Percentiles rank a stretch among this genome's conserved stretches.
These are phyloP conservation scores for Geotrypetes seraphini DNA, from an alignment of 2,797 vertebrate species.

Conservation along the genomic window DNA sequence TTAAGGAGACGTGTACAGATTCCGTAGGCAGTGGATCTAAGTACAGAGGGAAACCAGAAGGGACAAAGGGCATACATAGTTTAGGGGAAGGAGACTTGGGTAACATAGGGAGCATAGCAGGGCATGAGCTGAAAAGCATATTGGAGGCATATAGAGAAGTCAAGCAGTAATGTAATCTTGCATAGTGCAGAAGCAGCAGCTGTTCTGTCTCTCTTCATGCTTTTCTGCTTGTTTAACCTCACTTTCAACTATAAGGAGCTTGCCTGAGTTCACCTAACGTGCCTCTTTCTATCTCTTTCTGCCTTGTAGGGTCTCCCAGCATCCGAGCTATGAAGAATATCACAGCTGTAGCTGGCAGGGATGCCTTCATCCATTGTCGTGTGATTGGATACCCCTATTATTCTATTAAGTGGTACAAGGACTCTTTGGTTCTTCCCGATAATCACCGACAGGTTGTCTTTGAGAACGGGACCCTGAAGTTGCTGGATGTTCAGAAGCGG, in stretches of 20 bases:
- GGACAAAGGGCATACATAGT: too few relatives aligned
- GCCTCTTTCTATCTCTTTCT: constrained; percentile 26
- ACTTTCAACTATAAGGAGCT: neutral
- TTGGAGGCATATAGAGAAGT: too few relatives aligned
- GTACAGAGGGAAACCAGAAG: too few relatives aligned
- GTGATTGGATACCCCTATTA: constrained; percentile 97
- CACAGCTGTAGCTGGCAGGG: constrained; percentile 88
- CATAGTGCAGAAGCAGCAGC: too few relatives aligned
- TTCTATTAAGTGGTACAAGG: constrained; percentile 98
- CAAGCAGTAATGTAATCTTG: too few relatives aligned
- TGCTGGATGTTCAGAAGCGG: constrained; percentile 93
- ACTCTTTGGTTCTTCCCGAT: constrained; percentile 83
- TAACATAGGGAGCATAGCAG: too few relatives aligned
- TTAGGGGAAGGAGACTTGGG: too few relatives aligned
- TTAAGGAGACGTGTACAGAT: too few relatives aligned
- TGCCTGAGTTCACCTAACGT: constrained; percentile 39
- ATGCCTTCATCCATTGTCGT: constrained; percentile 92
- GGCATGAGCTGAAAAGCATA: too few relatives aligned
- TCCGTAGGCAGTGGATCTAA: too few relatives aligned
- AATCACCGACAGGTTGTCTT: constrained; percentile 97
- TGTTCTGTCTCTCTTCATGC: too few relatives aligned
- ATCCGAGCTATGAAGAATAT: constrained; percentile 91
- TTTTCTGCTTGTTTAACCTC: neutral
- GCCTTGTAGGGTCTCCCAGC: constrained; percentile 73
- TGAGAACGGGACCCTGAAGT: constrained; percentile 91